phyloP scores from a whole-genome alignment of 2,888 invertebrate species.

The Ferdinandea cuprea region DNA sequence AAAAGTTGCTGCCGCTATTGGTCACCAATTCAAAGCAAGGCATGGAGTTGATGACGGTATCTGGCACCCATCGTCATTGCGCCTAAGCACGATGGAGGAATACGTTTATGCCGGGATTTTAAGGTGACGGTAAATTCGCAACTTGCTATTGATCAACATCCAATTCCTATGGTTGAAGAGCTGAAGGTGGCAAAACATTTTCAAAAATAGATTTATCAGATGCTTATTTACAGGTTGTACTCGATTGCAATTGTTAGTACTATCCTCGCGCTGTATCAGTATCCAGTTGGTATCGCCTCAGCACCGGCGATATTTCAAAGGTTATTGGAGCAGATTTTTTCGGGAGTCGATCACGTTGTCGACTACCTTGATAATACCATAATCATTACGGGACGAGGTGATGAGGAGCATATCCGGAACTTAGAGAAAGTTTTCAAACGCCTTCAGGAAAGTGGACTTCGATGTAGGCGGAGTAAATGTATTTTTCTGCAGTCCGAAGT shows the following conservation, averaged over 20 bases:
- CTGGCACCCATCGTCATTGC: slow-evolving; percentile 78
- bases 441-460: slow-evolving; percentile 72
- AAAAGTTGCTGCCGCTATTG: too few species aligned
- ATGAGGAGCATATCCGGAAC: slow-evolving; percentile 74
- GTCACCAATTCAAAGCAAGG: too few species aligned
- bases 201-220: slow-evolving; percentile 76
- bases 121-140: slow-evolving; percentile 75
- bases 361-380: slow-evolving; percentile 79
- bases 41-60: slow-evolving; percentile 50
- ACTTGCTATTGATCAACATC: slow-evolving; percentile 76
- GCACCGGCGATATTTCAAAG: too few species aligned
- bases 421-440: slow-evolving; percentile 76
- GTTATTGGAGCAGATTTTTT: too few species aligned
- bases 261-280: slow-evolving; percentile 78
- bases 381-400: slow-evolving; percentile 75
- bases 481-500: too few species aligned
- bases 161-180: slow-evolving; percentile 75
- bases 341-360: slow-evolving; percentile 77
- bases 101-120: slow-evolving; percentile 75
- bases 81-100: slow-evolving; percentile 77
- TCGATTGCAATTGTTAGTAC: slow-evolving; percentile 79
- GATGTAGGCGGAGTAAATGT: slow-evolving; percentile 76
- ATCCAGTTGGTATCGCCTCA: too few species aligned
- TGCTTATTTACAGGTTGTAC: slow-evolving; percentile 72
- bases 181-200: slow-evolving; percentile 73